Conservation (phyloP, 1,140 invertebrate genomes). For the Gyrodactylus bullatarudis region DNA sequence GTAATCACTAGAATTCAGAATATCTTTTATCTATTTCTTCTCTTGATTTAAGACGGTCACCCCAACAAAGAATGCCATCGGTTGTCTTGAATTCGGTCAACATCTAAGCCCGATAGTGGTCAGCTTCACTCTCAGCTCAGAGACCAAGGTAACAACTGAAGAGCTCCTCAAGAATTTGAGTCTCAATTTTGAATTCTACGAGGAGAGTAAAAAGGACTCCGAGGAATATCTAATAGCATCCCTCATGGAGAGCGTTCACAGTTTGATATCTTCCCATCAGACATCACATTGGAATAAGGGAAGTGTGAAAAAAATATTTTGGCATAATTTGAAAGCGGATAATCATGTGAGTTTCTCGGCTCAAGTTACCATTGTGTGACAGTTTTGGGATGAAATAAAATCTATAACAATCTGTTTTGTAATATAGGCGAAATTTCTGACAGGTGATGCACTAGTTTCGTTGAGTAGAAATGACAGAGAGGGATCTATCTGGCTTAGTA, state of each 20-base stretch:
- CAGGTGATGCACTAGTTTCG: neutral
- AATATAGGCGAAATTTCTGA: neutral
- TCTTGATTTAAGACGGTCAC: no score
- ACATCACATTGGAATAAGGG: neutral
- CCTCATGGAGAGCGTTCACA: neutral
- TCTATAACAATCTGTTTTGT: neutral
- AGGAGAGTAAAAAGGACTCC: neutral
- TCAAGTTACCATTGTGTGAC: no score
- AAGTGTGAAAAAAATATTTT: neutral
- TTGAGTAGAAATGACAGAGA: neutral
- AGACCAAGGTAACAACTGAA: neutral
- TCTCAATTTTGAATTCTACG: neutral
- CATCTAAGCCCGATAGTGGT: neutral
- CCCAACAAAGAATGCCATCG: neutral
- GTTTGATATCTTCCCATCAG: neutral
- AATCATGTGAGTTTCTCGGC: neutral
- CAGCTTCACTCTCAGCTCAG: neutral
- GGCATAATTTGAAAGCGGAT: neutral
- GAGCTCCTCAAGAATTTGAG: neutral
- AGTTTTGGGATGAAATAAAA: neutral
- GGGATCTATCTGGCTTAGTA: neutral
- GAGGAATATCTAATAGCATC: neutral
- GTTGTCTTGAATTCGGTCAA: neutral
- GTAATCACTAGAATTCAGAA: no score
- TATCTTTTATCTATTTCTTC: no score